Evolutionary conservation across 2,113 vertebrate genomes (phyloP).

Genomic region (Scortum barcoo): DNA sequence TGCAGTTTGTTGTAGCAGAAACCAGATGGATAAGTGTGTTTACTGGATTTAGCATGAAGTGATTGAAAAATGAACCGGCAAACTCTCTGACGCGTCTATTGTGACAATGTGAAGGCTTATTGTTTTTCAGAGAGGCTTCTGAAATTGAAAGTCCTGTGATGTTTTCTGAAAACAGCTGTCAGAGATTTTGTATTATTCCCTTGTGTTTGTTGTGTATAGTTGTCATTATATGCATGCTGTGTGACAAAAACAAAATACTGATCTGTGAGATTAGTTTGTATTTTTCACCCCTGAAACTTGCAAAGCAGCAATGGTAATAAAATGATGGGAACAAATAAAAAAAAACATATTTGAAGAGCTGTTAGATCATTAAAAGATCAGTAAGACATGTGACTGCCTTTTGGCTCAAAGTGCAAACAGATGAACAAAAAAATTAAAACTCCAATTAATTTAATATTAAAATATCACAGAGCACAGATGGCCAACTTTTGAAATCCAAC

Average conservation of each 20-base stretch:
- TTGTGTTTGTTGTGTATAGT: not conserved
- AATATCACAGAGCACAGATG: too few species aligned
- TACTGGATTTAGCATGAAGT: constrained; percentile 6
- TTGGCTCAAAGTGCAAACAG: not conserved
- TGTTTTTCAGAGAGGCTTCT: too few species aligned
- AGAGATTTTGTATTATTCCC: constrained; percentile 24
- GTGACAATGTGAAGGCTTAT: not conserved
- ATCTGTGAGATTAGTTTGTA: not conserved
- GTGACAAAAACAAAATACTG: not conserved
- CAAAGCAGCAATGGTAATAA: not conserved
- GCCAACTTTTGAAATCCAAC: too few species aligned
- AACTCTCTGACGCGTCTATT: constrained; percentile 26
- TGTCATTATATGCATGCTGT: not conserved
- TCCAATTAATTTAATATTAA: too few species aligned
- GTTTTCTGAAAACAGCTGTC: constrained; percentile 8
- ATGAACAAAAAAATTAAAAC: too few species aligned
- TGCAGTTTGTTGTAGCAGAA: constrained; percentile 36
- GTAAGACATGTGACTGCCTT: not conserved
- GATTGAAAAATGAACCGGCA: not conserved
- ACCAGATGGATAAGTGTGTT: not conserved
- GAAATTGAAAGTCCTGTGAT: not conserved
- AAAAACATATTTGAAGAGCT: not conserved
- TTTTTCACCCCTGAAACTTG: not conserved
- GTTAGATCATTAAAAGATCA: not conserved
- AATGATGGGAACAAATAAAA: not conserved